A percentile compares a stretch with the other conserved stretches of the same genome.
phyloP scores from a whole-genome alignment of 2,797 vertebrate species.

The Buphagus erythrorhynchus region DNA sequence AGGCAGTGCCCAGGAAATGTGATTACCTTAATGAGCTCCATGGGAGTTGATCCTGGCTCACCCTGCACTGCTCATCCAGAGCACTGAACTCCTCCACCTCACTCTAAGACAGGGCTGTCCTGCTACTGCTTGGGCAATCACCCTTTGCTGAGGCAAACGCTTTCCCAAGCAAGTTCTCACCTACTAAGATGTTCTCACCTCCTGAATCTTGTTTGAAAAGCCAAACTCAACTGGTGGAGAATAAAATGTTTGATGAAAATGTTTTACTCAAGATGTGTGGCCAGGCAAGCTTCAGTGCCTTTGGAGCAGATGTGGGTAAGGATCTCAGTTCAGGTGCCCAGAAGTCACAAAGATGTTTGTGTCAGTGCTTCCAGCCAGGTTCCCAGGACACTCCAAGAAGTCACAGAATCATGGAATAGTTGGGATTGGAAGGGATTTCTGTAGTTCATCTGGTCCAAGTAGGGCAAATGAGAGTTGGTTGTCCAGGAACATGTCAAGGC shows the following conservation, averaged over 20 bases:
- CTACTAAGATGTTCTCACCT: not conserved
- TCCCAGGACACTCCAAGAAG: not conserved
- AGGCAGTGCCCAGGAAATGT: not conserved
- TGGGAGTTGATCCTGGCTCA: not conserved
- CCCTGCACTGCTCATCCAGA: not conserved
- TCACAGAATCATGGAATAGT: not conserved
- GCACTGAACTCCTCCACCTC: not conserved
- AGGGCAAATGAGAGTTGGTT: not conserved
- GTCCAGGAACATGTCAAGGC: not conserved
- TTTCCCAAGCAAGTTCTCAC: not conserved
- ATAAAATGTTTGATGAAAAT: not conserved
- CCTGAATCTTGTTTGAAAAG: not conserved
- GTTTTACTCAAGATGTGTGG: not conserved
- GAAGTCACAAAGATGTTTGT: not conserved
- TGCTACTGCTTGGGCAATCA: not conserved
- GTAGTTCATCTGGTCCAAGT: not conserved
- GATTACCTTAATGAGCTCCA: not conserved
- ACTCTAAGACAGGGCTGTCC: not conserved
- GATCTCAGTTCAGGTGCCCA: not conserved
- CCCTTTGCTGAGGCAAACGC: not conserved
- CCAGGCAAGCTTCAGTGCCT: not conserved
- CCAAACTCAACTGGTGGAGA: not conserved
- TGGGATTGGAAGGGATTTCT: not conserved
- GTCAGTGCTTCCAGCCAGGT: not conserved
- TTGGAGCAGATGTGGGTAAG: not conserved